Evolutionary conservation across 2,113 vertebrate species (phyloP).

Genomic region (Poecilia latipinna): DNA sequence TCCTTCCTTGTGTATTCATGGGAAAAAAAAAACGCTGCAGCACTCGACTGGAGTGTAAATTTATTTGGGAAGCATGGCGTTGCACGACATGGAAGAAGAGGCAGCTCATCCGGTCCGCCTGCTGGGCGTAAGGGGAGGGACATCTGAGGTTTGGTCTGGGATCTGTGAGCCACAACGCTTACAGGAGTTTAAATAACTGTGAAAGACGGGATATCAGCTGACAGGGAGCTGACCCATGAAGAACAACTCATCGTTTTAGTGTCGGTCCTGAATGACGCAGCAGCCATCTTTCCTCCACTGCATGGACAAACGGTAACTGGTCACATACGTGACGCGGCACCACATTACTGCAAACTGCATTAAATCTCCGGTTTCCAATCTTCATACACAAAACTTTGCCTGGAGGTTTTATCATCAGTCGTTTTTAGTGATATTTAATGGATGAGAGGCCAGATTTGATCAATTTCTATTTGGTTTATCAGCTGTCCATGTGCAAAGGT

Average conservation of each 20-base stretch:
- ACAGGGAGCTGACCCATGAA: constrained; percentile 43
- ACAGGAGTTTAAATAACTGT: constrained; percentile 59
- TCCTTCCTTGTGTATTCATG: constrained; percentile 9
- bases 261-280: not conserved
- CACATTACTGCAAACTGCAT: too few species aligned
- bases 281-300: too few species aligned
- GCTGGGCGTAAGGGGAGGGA: constrained; percentile 27
- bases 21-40: not conserved
- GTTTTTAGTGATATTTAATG: too few species aligned
- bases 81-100: constrained; percentile 31
- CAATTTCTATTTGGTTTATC: too few species aligned
- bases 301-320: too few species aligned
- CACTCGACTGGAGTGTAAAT: constrained; percentile 14
- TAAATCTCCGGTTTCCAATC: too few species aligned
- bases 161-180: constrained; percentile 37
- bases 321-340: too few species aligned
- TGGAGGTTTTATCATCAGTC: too few species aligned
- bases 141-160: constrained; percentile 23
- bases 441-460: too few species aligned
- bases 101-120: constrained; percentile 20
- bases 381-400: too few species aligned
- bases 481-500: too few species aligned
- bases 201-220: constrained; percentile 50
- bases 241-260: constrained; percentile 24
- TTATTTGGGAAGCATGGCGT: constrained; percentile 6